Percentiles rank a stretch among this genome's conserved stretches.
phyloP scores from a whole-genome alignment of 2,113 vertebrate genomes.

The Seriola dumerili region DNA sequence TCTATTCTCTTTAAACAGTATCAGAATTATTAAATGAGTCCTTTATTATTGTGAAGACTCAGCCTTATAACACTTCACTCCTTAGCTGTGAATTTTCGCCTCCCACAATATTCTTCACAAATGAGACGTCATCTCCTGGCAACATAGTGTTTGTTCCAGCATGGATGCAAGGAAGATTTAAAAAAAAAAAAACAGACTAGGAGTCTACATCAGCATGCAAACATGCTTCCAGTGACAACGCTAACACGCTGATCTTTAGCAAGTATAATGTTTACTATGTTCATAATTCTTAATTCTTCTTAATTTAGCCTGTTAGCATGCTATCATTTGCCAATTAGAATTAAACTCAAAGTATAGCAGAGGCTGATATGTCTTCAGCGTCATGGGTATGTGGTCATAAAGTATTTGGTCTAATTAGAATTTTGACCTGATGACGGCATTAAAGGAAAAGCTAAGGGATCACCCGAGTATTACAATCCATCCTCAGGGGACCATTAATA shows the following conservation, averaged over 20 bases:
- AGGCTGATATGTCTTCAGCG: background rate
- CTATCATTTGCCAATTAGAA: background rate
- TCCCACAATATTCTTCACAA: constrained; percentile 35
- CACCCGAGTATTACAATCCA: too few species aligned
- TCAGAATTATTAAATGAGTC: background rate
- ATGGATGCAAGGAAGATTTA: background rate
- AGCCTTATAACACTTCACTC: background rate
- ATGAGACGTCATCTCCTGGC: constrained; percentile 23
- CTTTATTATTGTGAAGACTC: constrained; percentile 8
- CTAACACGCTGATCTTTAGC: background rate
- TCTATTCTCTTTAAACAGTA: background rate
- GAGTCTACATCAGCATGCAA: background rate
- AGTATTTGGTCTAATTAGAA: too few species aligned
- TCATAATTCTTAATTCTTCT: background rate
- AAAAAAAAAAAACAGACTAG: background rate
- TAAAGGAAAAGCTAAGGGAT: too few species aligned
- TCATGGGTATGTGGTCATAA: background rate
- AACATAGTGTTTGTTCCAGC: background rate
- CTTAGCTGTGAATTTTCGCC: constrained; percentile 50
- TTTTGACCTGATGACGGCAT: too few species aligned
- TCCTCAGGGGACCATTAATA: too few species aligned
- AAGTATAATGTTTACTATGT: too few species aligned
- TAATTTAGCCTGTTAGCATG: background rate
- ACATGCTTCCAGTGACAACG: background rate
- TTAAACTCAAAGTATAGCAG: background rate